phyloP scores from a whole-genome alignment of 1,140 invertebrate species.

The Heliconius melpomene region DNA sequence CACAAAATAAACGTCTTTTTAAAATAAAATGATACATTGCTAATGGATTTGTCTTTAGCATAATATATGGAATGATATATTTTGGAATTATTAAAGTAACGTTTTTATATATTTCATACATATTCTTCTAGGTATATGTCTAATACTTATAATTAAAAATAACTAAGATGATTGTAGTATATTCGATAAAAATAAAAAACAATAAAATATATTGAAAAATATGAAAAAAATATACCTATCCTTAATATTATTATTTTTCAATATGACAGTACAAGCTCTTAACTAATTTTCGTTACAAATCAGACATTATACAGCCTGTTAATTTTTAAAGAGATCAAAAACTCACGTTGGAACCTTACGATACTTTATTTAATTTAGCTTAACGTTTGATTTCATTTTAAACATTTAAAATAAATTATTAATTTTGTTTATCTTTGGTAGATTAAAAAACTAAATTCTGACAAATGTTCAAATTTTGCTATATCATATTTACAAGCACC shows the following conservation, averaged over 20 bases:
- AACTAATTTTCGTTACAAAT: background rate
- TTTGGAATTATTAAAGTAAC: constrained; percentile 2
- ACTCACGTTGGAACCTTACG: constrained; percentile 18
- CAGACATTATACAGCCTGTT: constrained; percentile 26
- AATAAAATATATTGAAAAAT: constrained; percentile 2
- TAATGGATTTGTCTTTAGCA: background rate
- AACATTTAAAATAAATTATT: constrained; percentile 4
- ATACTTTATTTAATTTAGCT: constrained; percentile 18
- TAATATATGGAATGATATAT: background rate
- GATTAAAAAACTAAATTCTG: background rate
- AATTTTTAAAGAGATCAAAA: constrained; percentile 38
- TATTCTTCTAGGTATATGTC: background rate
- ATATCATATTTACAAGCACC: background rate
- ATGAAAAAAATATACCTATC: background rate
- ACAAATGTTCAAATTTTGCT: background rate
- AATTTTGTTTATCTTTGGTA: constrained; percentile 20
- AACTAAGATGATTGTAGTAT: background rate
- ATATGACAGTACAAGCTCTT: constrained; percentile 2
- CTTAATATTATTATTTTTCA: background rate
- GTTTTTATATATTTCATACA: background rate
- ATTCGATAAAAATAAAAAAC: constrained; percentile 5
- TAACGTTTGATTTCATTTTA: background rate
- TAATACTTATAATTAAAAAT: background rate
- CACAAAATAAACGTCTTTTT: background rate
- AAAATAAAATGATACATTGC: background rate